These are phyloP conservation scores for Musca vetustissima DNA, from an alignment of 1,140 invertebrate genomes.

Conservation along the genomic window DNA sequence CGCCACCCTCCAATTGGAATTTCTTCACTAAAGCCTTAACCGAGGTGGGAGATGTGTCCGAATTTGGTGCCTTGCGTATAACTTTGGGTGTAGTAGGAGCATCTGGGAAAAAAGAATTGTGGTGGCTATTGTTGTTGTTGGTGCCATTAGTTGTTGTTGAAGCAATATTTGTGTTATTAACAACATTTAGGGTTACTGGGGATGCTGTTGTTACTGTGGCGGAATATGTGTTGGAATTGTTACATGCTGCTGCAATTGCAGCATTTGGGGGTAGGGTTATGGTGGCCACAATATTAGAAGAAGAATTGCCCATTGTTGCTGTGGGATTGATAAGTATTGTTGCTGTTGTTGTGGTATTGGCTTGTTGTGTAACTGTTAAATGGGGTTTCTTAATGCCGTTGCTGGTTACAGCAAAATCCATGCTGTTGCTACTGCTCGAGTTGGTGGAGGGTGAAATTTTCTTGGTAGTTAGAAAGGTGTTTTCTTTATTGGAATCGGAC, in stretches of 20 bases:
- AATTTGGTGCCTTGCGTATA: constrained; percentile 48
- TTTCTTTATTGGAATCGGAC: constrained; percentile 53
- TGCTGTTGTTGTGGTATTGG: constrained; percentile 1
- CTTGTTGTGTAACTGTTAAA: constrained; percentile 1
- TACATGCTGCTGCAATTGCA: neutral
- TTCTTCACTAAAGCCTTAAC: constrained; percentile 54
- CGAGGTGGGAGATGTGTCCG: constrained; percentile 47
- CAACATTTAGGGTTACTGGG: neutral
- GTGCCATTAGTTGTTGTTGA: neutral
- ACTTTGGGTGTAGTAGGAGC: constrained; percentile 65
- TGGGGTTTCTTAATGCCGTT: neutral
- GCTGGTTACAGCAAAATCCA: too few species aligned
- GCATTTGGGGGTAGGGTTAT: constrained; percentile 31
- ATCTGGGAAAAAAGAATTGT: constrained; percentile 58
- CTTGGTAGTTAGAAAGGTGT: constrained; percentile 42
- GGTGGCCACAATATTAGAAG: constrained; percentile 39
- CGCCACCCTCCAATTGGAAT: constrained; percentile 47
- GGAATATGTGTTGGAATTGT: neutral
- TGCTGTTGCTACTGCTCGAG: neutral
- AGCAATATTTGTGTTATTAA: neutral
- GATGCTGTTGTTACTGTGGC: constrained; percentile 20
- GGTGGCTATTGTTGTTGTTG: neutral
- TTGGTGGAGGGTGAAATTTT: constrained; percentile 32
- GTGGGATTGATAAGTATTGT: constrained; percentile 9
- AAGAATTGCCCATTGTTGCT: neutral